Percentiles rank a stretch among this genome's conserved stretches.
Conservation (phyloP, 1,140 invertebrate genomes). For the Drosophila sturtevanti region DNA sequence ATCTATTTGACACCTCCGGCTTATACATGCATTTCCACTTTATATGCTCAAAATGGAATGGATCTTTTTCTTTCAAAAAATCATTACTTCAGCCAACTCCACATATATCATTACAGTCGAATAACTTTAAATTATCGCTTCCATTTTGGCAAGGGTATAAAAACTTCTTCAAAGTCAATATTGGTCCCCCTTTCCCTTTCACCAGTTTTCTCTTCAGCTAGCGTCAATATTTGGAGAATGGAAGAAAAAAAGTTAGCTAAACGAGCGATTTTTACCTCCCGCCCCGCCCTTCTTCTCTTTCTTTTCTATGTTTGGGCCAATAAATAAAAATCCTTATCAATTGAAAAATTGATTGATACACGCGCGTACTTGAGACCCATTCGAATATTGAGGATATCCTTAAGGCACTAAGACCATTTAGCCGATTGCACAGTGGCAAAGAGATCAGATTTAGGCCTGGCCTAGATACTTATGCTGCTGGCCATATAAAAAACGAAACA, state of each 20-base stretch:
- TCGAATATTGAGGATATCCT: slow-evolving; percentile 4
- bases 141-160: neutral
- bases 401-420: slow-evolving; percentile 2
- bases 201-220: slow-evolving; percentile 17
- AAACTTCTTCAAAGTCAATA: neutral
- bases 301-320: slow-evolving; percentile 44
- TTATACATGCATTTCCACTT: too few species aligned
- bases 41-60: too few species aligned
- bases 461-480: neutral
- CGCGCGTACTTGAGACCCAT: slow-evolving; percentile 42
- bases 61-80: too few species aligned
- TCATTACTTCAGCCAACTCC: too few species aligned
- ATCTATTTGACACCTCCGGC: too few species aligned
- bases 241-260: slow-evolving; percentile 12
- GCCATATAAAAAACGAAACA: neutral
- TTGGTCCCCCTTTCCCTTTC: neutral
- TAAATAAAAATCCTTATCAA: slow-evolving; percentile 78
- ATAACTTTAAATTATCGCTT: neutral
- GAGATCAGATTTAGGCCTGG: neutral
- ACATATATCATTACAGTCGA: too few species aligned
- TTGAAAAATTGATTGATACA: slow-evolving; percentile 81
- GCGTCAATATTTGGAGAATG: slow-evolving; percentile 60
- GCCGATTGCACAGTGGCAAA: neutral
- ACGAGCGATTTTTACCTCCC: slow-evolving; percentile 42
- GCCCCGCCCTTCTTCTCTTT: slow-evolving; percentile 20